Conservation (phyloP, 2,113 vertebrate species). For the Oreochromis tanganicae region DNA sequence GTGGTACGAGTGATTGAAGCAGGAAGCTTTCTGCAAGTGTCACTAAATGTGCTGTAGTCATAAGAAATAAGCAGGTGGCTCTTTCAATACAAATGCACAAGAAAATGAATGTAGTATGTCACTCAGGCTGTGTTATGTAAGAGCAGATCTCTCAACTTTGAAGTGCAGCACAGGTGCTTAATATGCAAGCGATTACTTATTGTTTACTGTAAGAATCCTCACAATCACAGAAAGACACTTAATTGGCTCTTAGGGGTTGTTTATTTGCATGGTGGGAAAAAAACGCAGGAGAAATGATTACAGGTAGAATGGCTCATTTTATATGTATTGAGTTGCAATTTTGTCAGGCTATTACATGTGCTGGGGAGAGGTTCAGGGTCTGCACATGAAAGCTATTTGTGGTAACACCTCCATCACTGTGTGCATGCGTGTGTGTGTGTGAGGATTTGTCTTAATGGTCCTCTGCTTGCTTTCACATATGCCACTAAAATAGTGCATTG, state of each 20-base stretch:
- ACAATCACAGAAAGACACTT: constrained; percentile 12
- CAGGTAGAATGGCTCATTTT: not conserved
- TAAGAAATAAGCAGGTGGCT: not conserved
- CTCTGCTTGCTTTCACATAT: not conserved
- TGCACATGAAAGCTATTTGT: not conserved
- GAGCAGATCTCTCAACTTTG: not conserved
- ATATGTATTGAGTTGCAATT: not conserved
- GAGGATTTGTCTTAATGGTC: not conserved
- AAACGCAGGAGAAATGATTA: not conserved
- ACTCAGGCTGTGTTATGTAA: not conserved
- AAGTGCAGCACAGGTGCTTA: not conserved
- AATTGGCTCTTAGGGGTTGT: constrained; percentile 18
- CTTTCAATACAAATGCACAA: not conserved
- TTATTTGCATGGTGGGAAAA: not conserved
- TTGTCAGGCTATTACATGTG: not conserved
- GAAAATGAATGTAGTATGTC: not conserved
- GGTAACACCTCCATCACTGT: not conserved
- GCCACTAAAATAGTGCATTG: not conserved
- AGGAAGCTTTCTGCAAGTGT: not conserved
- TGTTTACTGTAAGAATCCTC: not conserved
- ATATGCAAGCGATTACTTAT: not conserved
- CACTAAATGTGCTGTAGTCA: not conserved
- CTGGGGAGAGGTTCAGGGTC: not conserved
- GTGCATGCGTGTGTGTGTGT: not conserved
- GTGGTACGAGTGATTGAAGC: not conserved